A percentile compares a stretch with the other conserved stretches of the same genome.
These are phyloP conservation scores for Anthrax anthrax DNA, from an alignment of 2,888 invertebrate genomes.

Conservation along the genomic window DNA sequence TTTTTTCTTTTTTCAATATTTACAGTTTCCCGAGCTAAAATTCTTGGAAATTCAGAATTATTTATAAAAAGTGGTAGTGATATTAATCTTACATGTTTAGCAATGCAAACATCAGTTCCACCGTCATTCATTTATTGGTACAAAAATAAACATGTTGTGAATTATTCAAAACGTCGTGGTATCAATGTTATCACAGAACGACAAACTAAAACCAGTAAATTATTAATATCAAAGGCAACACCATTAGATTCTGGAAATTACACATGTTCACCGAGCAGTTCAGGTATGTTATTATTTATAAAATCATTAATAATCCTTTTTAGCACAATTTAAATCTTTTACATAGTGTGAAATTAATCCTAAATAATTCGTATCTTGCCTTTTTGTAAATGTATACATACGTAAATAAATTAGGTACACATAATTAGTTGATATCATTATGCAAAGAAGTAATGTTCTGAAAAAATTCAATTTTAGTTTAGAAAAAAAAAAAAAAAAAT, in stretches of 20 bases:
- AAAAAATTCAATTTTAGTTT: no score
- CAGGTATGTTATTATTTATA: conserved; percentile 31
- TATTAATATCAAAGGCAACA: conserved; percentile 65
- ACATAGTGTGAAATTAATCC: no score
- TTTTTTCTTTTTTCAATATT: conserved; percentile 12
- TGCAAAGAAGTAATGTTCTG: no score
- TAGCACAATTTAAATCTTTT: no score
- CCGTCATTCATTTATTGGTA: conserved; percentile 65
- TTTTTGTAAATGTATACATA: no score
- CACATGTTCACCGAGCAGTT: conserved; percentile 67
- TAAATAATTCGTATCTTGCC: no score
- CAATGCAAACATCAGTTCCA: conserved; percentile 46
- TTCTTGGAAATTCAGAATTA: conserved; percentile 64
- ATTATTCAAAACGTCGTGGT: conserved; percentile 66
- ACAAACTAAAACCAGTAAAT: conserved; percentile 61
- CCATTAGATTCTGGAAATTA: conserved; percentile 72
- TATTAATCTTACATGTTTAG: conserved; percentile 74
- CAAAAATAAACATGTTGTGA: conserved; percentile 63
- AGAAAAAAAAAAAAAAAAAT: no score
- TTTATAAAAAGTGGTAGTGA: conserved; percentile 75
- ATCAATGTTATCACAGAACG: conserved; percentile 74
- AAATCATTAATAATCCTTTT: no score
- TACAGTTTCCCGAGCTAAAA: conserved; percentile 72
- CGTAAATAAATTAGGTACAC: no score
- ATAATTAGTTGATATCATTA: no score